Percentiles rank a stretch among this genome's conserved stretches.
phyloP scores from a whole-genome alignment of 2,888 invertebrate species.

The Agriopis marginaria region DNA sequence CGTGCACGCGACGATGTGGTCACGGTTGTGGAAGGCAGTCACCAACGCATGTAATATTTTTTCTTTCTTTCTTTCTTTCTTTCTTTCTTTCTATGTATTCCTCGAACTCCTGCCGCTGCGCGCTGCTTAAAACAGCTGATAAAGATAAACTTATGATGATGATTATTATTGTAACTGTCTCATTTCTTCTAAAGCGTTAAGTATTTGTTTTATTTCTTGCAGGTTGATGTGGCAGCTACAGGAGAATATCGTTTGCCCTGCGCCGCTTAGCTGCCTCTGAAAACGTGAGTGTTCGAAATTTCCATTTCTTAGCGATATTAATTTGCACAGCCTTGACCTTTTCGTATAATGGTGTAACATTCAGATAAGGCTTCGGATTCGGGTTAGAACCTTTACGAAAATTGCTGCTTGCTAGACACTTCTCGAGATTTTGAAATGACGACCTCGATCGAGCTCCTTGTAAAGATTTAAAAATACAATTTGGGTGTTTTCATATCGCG shows the following conservation, averaged over 20 bases:
- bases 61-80: no score
- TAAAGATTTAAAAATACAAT: neutral
- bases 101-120: no score
- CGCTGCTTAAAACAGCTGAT: no score
- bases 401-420: neutral
- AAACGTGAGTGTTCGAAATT: constrained; percentile 61
- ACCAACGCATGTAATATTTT: no score
- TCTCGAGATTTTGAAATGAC: constrained; percentile 10
- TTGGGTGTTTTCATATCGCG: no score
- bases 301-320: constrained; percentile 13
- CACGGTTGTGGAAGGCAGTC: no score
- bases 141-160: no score
- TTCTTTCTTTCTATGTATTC: no score
- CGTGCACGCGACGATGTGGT: no score
- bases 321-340: constrained; percentile 24
- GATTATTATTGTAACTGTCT: no score
- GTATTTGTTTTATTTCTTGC: constrained; percentile 47
- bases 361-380: constrained; percentile 10
- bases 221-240: constrained; percentile 65
- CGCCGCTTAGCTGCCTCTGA: constrained; percentile 72
- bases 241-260: constrained; percentile 51
- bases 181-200: neutral
- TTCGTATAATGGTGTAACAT: constrained; percentile 1
- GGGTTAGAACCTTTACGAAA: constrained; percentile 9
- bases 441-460: neutral